Conservation (phyloP, 2,797 vertebrate genomes). For the Selene dorsalis region DNA sequence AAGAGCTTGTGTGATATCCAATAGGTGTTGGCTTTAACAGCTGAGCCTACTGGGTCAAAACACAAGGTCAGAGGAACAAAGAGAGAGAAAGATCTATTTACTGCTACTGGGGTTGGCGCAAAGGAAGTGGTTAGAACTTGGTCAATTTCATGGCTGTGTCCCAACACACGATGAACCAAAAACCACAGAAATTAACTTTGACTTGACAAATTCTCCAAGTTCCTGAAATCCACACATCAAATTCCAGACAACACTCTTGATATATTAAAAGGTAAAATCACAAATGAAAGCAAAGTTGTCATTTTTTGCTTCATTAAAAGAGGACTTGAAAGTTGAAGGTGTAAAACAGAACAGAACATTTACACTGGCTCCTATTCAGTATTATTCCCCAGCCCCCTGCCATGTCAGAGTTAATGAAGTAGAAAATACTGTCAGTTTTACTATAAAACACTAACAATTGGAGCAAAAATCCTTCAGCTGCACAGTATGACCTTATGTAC, state of each 20-base stretch:
- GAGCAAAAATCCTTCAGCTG: background rate
- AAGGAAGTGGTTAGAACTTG: slow-evolving; percentile 38
- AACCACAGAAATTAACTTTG: background rate
- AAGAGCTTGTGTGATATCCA: slow-evolving; percentile 81
- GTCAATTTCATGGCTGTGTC: slow-evolving; percentile 11
- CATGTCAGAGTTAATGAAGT: background rate
- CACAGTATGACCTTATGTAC: slow-evolving; percentile 7
- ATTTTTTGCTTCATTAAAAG: background rate
- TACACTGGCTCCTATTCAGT: background rate
- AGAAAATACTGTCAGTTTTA: background rate
- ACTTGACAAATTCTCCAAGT: background rate
- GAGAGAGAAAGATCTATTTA: slow-evolving; percentile 55
- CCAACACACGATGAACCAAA: background rate
- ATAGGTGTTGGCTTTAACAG: slow-evolving; percentile 80
- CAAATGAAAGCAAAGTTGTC: background rate
- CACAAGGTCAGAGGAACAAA: slow-evolving; percentile 79
- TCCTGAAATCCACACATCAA: slow-evolving; percentile 1
- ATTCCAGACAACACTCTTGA: background rate
- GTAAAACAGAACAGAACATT: slow-evolving; percentile 6
- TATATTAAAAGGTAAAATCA: background rate
- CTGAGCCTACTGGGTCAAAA: slow-evolving; percentile 79
- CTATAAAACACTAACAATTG: slow-evolving; percentile 6
- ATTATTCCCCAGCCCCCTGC: background rate
- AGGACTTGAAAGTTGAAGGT: background rate
- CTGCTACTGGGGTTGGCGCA: slow-evolving; percentile 41